phyloP scores from a whole-genome alignment of 2,888 invertebrate species.

The Atethmia centrago region DNA sequence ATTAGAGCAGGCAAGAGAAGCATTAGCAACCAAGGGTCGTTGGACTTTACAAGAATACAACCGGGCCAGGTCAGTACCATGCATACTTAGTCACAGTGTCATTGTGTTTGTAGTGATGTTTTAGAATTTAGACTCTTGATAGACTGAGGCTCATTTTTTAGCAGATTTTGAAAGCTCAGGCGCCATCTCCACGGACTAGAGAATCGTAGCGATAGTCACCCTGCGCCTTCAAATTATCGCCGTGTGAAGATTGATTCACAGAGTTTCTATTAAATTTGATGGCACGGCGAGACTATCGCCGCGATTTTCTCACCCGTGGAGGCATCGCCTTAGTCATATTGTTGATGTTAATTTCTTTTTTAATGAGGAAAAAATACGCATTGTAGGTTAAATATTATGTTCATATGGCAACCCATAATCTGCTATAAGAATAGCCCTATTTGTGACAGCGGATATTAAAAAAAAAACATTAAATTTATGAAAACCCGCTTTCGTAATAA shows the following conservation, averaged over 20 bases:
- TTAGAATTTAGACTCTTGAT: constrained; percentile 81
- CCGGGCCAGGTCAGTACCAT: constrained; percentile 87
- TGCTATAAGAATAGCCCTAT: constrained; percentile 55
- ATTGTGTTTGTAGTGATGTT: constrained; percentile 86
- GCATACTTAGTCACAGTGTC: constrained; percentile 46
- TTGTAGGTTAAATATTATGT: no score
- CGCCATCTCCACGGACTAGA: no score
- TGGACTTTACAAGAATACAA: constrained; percentile 87
- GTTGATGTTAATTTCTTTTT: not conserved
- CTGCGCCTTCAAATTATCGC: no score
- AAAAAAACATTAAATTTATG: constrained; percentile 16
- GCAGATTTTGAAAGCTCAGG: constrained; percentile 8
- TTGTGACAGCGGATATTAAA: constrained; percentile 75
- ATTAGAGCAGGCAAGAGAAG: constrained; percentile 96
- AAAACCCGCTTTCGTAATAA: constrained; percentile 75
- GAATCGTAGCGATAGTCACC: no score
- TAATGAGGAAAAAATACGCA: not conserved
- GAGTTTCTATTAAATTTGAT: no score
- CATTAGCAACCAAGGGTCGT: constrained; percentile 88
- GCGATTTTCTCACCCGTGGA: no score
- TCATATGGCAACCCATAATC: constrained; percentile 17
- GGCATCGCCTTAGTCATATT: no score
- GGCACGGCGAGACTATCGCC: no score
- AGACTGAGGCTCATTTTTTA: constrained; percentile 50
- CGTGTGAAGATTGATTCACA: no score